phyloP scores from a whole-genome alignment of 2,113 vertebrate genomes.

The Regulus satrapa region DNA sequence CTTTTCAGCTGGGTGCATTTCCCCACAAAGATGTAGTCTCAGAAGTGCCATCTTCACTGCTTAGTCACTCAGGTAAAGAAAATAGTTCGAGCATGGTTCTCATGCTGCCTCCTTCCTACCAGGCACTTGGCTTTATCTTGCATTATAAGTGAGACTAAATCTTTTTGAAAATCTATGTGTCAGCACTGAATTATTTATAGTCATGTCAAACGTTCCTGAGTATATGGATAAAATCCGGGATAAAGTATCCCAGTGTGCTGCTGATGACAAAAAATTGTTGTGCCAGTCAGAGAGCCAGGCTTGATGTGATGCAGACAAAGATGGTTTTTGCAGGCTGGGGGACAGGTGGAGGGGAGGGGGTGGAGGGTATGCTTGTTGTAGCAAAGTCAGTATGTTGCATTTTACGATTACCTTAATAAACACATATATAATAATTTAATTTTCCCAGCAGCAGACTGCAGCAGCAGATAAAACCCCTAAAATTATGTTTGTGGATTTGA shows the following conservation, averaged over 20 bases:
- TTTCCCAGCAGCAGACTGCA: not conserved
- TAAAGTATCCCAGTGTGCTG: not conserved
- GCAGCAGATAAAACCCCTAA: not conserved
- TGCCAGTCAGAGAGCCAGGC: not conserved
- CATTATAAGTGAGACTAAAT: conserved; percentile 1
- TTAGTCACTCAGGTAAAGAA: not conserved
- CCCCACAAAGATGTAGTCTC: not conserved
- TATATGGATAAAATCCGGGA: conserved; percentile 1
- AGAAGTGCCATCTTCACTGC: not conserved
- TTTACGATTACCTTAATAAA: not conserved
- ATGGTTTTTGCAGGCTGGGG: not conserved
- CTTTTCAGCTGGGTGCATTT: not conserved
- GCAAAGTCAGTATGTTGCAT: not conserved
- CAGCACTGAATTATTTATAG: conserved; percentile 62
- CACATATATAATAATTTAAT: not conserved
- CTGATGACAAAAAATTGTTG: not conserved
- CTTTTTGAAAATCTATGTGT: conserved; percentile 27
- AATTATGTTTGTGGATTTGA: not conserved
- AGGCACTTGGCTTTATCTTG: not conserved
- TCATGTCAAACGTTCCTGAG: conserved; percentile 52
- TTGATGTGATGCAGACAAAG: not conserved
- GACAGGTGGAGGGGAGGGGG: fast-evolving
- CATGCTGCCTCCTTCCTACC: not conserved
- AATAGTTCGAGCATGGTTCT: not conserved
- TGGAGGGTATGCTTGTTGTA: not conserved